These are phyloP conservation scores for Lingula anatina DNA, from an alignment of 2,888 invertebrate species.

Conservation along the genomic window DNA sequence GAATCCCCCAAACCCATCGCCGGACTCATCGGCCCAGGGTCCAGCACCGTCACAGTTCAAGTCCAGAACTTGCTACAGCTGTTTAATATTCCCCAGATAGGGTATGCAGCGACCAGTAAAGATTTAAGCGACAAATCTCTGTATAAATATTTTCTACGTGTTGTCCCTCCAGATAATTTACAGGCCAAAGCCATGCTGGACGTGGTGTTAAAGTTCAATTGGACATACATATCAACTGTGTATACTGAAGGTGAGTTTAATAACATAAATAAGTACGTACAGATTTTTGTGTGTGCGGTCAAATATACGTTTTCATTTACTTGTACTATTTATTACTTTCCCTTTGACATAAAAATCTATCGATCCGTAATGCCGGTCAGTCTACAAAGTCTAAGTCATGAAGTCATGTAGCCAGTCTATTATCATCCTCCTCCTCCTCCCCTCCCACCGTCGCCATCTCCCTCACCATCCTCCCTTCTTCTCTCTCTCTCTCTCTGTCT, in stretches of 20 bases:
- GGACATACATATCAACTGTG: conserved; percentile 74
- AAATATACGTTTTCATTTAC: too few relatives aligned
- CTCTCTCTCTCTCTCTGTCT: conserved; percentile 5
- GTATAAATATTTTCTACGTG: conserved; percentile 72
- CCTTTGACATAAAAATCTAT: too few relatives aligned
- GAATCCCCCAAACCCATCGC: conserved; percentile 53
- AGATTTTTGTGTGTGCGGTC: too few relatives aligned
- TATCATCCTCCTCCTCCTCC: not conserved
- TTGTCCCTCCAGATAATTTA: conserved; percentile 73
- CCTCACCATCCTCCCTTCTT: not conserved
- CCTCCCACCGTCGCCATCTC: not conserved
- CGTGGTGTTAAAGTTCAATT: conserved; percentile 56
- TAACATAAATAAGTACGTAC: too few relatives aligned
- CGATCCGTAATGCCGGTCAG: too few relatives aligned
- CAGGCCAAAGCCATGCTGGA: conserved; percentile 72
- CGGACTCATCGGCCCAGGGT: conserved; percentile 71
- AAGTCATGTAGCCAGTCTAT: too few relatives aligned
- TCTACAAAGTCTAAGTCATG: too few relatives aligned
- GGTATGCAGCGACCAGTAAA: conserved; percentile 72
- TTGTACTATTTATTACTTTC: too few relatives aligned
- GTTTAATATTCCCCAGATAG: conserved; percentile 64
- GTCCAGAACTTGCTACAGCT: conserved; percentile 74
- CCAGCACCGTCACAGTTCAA: conserved; percentile 64
- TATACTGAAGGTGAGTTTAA: conserved; percentile 66
- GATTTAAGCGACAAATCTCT: conserved; percentile 71